Evolutionary conservation across 2,113 vertebrate genomes (phyloP).

Genomic region (Psittacula cyanocephala): DNA sequence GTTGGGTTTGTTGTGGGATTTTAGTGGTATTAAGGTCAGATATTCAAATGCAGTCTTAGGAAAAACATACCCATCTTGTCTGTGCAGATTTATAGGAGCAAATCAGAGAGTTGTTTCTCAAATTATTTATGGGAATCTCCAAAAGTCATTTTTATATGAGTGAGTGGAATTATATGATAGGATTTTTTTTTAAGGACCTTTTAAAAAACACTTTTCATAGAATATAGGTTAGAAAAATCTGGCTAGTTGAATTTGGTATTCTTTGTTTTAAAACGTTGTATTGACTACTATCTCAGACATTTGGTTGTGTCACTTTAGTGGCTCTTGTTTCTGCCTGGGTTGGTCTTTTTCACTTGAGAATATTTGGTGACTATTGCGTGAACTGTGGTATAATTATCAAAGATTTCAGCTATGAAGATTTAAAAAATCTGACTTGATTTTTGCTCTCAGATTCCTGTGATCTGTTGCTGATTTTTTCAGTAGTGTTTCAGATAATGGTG

Average conservation of each 20-base stretch:
- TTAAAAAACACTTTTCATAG: neutral
- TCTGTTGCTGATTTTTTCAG: neutral
- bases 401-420: neutral
- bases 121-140: neutral
- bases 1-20: neutral
- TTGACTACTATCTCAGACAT: neutral
- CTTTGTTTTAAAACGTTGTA: neutral
- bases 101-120: neutral
- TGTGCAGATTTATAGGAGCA: neutral
- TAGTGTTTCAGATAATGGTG: neutral
- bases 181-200: neutral
- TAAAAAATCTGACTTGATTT: neutral
- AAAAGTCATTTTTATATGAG: neutral
- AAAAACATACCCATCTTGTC: neutral
- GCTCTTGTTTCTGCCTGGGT: neutral
- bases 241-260: neutral
- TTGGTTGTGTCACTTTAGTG: neutral
- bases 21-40: slow-evolving; percentile 16
- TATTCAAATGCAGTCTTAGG: neutral
- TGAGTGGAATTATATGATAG: neutral
- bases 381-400: neutral
- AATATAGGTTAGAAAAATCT: neutral
- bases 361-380: neutral
- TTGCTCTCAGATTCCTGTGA: neutral
- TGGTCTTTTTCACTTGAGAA: neutral